Evolutionary conservation across 2,888 invertebrate genomes (phyloP), one percentile per base, ranked within the genome.

Genomic region (Pachymerium ferrugineum): DNA sequence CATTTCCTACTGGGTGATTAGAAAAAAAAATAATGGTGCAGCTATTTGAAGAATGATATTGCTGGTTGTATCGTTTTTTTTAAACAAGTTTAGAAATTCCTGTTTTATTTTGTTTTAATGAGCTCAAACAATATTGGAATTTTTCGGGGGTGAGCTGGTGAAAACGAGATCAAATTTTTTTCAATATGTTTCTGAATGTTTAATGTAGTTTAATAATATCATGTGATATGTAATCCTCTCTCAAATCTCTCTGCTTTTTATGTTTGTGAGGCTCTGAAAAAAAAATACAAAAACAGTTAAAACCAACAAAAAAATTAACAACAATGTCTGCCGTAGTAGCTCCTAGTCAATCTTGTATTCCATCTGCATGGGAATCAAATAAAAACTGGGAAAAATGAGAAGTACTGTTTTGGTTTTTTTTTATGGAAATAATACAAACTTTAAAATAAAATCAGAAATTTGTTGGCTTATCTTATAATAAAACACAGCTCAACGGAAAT

Each of bases 321-420:
- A 70, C 14, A 14, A 29, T 73, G 73, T 73, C 73, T 68, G 73
- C 73, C 33, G 73, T 68, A 68, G 73, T 73, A 62, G n/a, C 62
- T 73, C 73, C 73, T 73, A 73, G 73, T 73, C 73, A 72, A 29
- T 33, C 31, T 30, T 73, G 73, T 73, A 73, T 68, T 73, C 16
- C 73, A 72, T 68, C 68, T 73, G 73, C 67, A 47, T 73, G 73
- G 73, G 73, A 73, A 62, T 68, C 73, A 68, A 72, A 73, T 73
- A 73, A 73, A 73, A 72, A 42, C 30, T 30, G 70, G 70, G 33
- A 68, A 69, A 69, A 33, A 69, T 69, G 31, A 69, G 8, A 28
- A 6, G n/a, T n/a, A 1, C 22, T 47, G 16, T 47, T 28, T 6
- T 22, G 6, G 30, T 30, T 33, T 69, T 69, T 31, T 1, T 69